Evolutionary conservation across 2,888 invertebrate genomes (phyloP).

Genomic region (Atrina japonica): DNA sequence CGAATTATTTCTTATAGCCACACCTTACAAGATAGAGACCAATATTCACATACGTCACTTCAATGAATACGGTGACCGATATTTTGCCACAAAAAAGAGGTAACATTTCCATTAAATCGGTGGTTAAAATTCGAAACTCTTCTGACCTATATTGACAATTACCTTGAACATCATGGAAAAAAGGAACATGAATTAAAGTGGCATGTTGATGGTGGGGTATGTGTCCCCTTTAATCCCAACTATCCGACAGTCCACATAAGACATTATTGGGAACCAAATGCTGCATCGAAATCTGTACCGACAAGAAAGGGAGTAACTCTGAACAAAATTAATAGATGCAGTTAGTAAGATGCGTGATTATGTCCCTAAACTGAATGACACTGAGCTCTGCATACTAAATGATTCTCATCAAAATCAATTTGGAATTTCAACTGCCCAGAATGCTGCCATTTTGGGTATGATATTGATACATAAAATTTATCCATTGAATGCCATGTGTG

Average conservation of each 20-base stretch:
- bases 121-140: conserved; percentile 18
- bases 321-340: no score
- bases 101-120: conserved; percentile 14
- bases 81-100: conserved; percentile 22
- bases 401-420: conserved; percentile 20
- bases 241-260: no score
- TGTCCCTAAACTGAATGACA: neutral
- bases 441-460: conserved; percentile 19
- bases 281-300: no score
- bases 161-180: neutral
- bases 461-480: neutral
- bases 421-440: conserved; percentile 19
- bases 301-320: no score
- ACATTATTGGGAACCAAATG: no score
- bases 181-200: no score
- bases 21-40: conserved; percentile 7
- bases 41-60: conserved; percentile 23
- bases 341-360: no score
- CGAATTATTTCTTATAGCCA: conserved; percentile 14
- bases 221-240: no score
- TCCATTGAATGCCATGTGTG: conserved; percentile 5
- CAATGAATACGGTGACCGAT: conserved; percentile 1
- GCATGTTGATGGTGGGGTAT: no score
- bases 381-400: conserved; percentile 8
- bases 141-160: conserved; percentile 9